Percentiles rank a stretch among this genome's conserved stretches.
phyloP scores from a whole-genome alignment of 2,888 invertebrate genomes.

The Plagodis dolabraria region DNA sequence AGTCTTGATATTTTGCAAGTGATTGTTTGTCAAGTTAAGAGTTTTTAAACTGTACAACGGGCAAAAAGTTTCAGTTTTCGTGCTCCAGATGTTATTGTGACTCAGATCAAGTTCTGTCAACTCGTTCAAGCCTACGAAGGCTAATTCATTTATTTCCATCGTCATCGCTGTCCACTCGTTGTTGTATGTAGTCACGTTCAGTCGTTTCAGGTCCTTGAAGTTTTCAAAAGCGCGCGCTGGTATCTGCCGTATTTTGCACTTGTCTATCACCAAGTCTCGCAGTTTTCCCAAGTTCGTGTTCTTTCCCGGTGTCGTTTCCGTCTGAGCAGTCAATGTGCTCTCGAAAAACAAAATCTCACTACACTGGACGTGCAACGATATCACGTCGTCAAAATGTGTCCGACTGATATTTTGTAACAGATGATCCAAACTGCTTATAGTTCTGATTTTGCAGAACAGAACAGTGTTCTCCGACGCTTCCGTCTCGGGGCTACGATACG shows the following conservation, averaged over 20 bases:
- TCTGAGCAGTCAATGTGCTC: conserved; percentile 86
- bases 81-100: conserved; percentile 91
- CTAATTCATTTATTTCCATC: conserved; percentile 88
- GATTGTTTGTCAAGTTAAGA: conserved; percentile 90
- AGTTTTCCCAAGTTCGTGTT: conserved; percentile 86
- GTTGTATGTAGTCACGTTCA: conserved; percentile 90
- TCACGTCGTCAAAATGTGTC: conserved; percentile 87
- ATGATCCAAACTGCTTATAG: conserved; percentile 88
- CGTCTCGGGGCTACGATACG: conserved; percentile 86
- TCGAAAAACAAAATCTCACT: conserved; percentile 91
- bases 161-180: conserved; percentile 92
- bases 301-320: conserved; percentile 75
- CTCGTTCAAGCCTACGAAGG: conserved; percentile 88
- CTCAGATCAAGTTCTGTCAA: conserved; percentile 88
- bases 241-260: conserved; percentile 91
- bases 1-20: conserved; percentile 90
- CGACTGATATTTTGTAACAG: conserved; percentile 88
- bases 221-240: conserved; percentile 88
- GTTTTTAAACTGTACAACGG: conserved; percentile 88
- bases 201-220: conserved; percentile 87
- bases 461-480: conserved; percentile 83
- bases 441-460: conserved; percentile 89
- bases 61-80: conserved; percentile 89
- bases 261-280: conserved; percentile 88
- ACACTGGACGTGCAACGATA: conserved; percentile 88